Base-by-base conservation (phyloP, 2,113 vertebrate genomes). In the Rhineura floridana region DNA sequence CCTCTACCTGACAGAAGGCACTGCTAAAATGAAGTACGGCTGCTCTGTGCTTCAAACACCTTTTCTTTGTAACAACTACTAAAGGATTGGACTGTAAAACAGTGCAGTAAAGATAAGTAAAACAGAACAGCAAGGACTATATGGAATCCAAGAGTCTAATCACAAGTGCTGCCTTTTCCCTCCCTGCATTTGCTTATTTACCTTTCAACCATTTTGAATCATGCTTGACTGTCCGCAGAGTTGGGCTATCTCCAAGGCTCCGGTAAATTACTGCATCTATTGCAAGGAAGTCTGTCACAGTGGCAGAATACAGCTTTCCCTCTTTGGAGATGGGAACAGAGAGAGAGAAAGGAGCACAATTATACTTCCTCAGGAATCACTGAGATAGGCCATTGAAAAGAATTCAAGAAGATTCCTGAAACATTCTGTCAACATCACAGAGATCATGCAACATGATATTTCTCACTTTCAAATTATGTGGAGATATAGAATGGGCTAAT, bases 201-300 rank as follows among this genome's bases (percentile, higher is more conserved):
- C 99, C 99, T 99, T 99, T 99, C 93, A 99, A 95, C 98, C 99
- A 99, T 94, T 99, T 99, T 81, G 98, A 99, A 96, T 99, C 99
- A 36, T 99, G 99, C 96, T 99, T 99, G 95, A 99, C 99, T 75
- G 98, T 99, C 94, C 99, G 97, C 91, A 99, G 96, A 78, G 99
- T 99, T 75, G 98, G 98, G 95, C 98, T 99, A 96, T 99, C 98
- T 96, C 99, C 99, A 80, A 99, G 98, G 95, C 99, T 99, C 92
- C 99, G 98, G 95, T 99, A 99, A 96, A 99, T 99, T 95, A 99
- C 98, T 4, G 98, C 98, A 92, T 99, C 99, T 81, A 99, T 99
- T 25, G 99, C 99, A 62, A 99, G 98, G 95, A 99, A 99, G 97
- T 99, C 99, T 5, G 99, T 99, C 95, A 99, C 98, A 39, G 98